Base-by-base conservation (phyloP, 2,888 invertebrate genomes). In the Eulithis testata region DNA sequence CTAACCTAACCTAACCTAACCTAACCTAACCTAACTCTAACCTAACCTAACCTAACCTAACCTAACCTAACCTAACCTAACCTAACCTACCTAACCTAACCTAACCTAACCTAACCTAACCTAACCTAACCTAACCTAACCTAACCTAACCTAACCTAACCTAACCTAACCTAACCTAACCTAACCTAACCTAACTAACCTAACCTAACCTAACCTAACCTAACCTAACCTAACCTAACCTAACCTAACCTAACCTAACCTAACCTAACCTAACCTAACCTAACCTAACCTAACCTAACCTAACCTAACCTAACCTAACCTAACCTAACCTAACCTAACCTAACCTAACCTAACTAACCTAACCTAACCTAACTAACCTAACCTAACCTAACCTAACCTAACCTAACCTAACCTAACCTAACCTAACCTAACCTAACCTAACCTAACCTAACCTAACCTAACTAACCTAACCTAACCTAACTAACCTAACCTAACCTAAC, bases 341-440 rank as follows among this genome's bases (percentile, higher is more conserved):
- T 31, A 31, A 31, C 31, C 31, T 31, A 31, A 31, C 31, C 31
- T 31, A 31, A 31, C 31, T 31, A 31, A 31, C 31, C 31, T 31
- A 31, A 31, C 31, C 31, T 31, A 44, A 44, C 44, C 44, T 44
- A 44, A 44, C 31, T 31, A 31, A 31, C 31, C 31, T 31, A 31
- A 31, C 31, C 31, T 31, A 44, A 44, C 44, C 44, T 44, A 44
- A 44, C 44, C 44, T 44, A 44, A 44, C 44, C 44, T 44, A 54
- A 54, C 61, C 61, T 61, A 61, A 61, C 61, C 61, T 61, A 61
- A 61, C 61, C 61, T 61, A 61, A 61, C 61, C 61, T 61, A 61
- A 61, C 61, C 60, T 61, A 61, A 61, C 61, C 61, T 61, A 61
- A 61, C 61, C 61, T 61, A 61, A 61, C 61, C 61, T 61, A 61